Base-by-base conservation (phyloP, 2,113 vertebrate genomes). In the Natator depressus region DNA sequence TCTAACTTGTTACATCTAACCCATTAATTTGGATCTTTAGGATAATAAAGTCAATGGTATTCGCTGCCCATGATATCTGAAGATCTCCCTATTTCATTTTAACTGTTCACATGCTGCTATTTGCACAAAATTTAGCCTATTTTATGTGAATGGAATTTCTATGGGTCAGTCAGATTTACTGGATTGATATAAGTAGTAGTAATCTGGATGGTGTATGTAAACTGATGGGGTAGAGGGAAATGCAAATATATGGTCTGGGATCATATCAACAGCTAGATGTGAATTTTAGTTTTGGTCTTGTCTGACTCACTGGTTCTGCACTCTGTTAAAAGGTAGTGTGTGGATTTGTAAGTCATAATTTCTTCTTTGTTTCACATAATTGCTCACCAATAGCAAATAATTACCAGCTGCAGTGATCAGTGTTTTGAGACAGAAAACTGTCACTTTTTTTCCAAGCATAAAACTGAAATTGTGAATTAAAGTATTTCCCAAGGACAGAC, bases 331-430 rank as follows among this genome's bases (percentile, higher is more conserved):
- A 85, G 76, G 27, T 6, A 49, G 49, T 2, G 2, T 53, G 3
- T 78, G 20, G 38, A 7, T 83, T 72, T 88, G 82, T 20, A 81
- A 0, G 0, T 0, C 10, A 7, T 76, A 38, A 24, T 27, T 57
- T 57, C 54, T 24, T 55, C 25, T 27, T 57, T 57, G 24, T 25
- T 57, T 27, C 55, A 57, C 20, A 8, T 76, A 38, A 24, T 10
- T n/a, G n/a, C n/a, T n/a, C n/a, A n/a, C n/a, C n/a, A n/a, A n/a
- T n/a, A n/a, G n/a, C n/a, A n/a, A n/a, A n/a, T n/a, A n/a, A 19
- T 22, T 75, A 25, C 55, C 27, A 53, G 31, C 55, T 31, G 55
- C 27, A 62, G 13, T 14, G 5, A 1, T 72, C 22, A 9, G 49
- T 85, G 16, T 20, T 65, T 29, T 49, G 57, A 72, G 46, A 38